A percentile compares a stretch with the other conserved stretches of the same genome.
phyloP scores from a whole-genome alignment of 2,113 vertebrate genomes.

The Austrofundulus limnaeus region DNA sequence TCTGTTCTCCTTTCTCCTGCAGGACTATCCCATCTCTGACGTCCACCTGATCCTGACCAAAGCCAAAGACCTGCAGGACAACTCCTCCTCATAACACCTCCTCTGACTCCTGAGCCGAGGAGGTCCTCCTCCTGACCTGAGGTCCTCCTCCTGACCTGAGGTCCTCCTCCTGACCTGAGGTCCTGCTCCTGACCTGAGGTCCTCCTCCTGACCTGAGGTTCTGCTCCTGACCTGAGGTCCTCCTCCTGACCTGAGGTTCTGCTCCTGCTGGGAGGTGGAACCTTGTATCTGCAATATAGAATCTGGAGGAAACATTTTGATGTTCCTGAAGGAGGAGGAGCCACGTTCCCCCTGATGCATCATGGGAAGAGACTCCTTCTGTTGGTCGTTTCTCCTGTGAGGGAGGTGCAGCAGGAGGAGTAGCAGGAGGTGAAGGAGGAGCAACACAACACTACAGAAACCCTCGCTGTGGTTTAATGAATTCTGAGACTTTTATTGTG shows the following conservation, averaged over 20 bases:
- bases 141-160: not conserved
- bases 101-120: not conserved
- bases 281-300: too few species aligned
- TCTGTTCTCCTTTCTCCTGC: not conserved
- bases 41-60: constrained; percentile 92
- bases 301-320: not conserved
- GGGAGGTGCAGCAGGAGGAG: constrained; percentile 9
- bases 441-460: constrained; percentile 22
- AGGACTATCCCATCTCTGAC: constrained; percentile 98
- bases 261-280: constrained; percentile 9
- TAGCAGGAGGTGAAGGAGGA: constrained; percentile 10
- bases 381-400: constrained; percentile 10
- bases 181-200: not conserved
- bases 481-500: too few species aligned
- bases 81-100: constrained; percentile 81
- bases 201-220: constrained; percentile 76
- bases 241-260: not conserved
- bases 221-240: not conserved
- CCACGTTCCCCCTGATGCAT: constrained; percentile 38
- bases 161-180: constrained; percentile 76
- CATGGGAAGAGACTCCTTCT: constrained; percentile 33
- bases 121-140: not conserved
- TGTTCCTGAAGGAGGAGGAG: not conserved
- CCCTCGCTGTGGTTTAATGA: too few species aligned
- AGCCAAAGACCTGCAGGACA: constrained; percentile 94